Conservation (phyloP, 2,113 vertebrate genomes). For the Leucosticte australis region DNA sequence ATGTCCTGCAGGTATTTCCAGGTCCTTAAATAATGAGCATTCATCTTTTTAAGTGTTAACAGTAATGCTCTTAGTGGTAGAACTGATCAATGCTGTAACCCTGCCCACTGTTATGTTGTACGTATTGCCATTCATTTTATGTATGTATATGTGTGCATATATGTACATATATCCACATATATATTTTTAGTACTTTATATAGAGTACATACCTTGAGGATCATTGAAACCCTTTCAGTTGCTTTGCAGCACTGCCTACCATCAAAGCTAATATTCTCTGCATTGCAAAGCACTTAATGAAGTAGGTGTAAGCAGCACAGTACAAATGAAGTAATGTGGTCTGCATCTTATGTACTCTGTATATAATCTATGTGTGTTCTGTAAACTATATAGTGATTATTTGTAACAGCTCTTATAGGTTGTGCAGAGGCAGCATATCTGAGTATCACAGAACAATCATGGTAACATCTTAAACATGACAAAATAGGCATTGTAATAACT, state of each 20-base stretch:
- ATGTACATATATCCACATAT: conserved; percentile 70
- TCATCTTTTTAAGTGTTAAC: background rate
- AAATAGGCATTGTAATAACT: background rate
- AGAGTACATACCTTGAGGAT: conserved; percentile 79
- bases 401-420: conserved; percentile 37
- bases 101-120: conserved; percentile 66
- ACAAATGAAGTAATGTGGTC: conserved; percentile 33
- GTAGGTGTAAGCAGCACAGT: background rate
- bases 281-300: background rate
- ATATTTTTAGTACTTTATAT: conserved; percentile 70
- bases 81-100: conserved; percentile 27
- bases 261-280: conserved; percentile 23
- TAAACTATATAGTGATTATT: conserved; percentile 62
- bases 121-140: conserved; percentile 71
- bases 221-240: conserved; percentile 50
- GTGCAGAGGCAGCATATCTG: conserved; percentile 26
- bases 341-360: conserved; percentile 78
- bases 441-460: background rate
- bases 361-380: conserved; percentile 73
- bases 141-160: conserved; percentile 76
- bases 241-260: conserved; percentile 3
- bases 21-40: background rate
- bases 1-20: conserved; percentile 25
- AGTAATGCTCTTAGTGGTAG: conserved; percentile 27
- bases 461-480: background rate